Conservation (phyloP, 2,797 vertebrate genomes). For the Acropternis orthonyx region DNA sequence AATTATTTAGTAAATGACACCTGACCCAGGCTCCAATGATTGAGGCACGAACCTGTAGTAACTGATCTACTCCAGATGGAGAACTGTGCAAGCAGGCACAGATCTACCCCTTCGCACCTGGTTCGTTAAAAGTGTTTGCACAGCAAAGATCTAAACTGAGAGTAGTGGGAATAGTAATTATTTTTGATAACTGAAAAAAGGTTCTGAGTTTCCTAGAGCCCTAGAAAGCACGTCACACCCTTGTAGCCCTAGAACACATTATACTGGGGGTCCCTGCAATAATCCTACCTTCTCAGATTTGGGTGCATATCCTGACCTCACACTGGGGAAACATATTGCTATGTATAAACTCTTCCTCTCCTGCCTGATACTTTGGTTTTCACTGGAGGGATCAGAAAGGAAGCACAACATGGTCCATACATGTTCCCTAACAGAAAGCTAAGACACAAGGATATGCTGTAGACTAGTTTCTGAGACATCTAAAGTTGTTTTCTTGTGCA, state of each 20-base stretch:
- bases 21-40: not conserved
- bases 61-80: not conserved
- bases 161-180: not conserved
- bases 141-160: not conserved
- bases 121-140: not conserved
- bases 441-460: not conserved
- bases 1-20: not conserved
- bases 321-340: not conserved
- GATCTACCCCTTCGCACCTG: not conserved
- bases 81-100: not conserved
- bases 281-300: not conserved
- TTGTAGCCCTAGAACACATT: not conserved
- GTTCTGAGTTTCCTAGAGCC: not conserved
- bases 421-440: not conserved
- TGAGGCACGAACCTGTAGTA: not conserved
- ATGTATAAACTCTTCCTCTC: not conserved
- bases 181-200: not conserved
- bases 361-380: not conserved
- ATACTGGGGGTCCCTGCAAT: not conserved
- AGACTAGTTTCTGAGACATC: not conserved
- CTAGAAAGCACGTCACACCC: not conserved
- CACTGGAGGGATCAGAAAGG: not conserved
- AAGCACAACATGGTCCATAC: not conserved
- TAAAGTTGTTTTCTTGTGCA: not conserved
- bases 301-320: not conserved